Conservation (phyloP, 1,140 invertebrate species). For the Oscheius sp. region DNA sequence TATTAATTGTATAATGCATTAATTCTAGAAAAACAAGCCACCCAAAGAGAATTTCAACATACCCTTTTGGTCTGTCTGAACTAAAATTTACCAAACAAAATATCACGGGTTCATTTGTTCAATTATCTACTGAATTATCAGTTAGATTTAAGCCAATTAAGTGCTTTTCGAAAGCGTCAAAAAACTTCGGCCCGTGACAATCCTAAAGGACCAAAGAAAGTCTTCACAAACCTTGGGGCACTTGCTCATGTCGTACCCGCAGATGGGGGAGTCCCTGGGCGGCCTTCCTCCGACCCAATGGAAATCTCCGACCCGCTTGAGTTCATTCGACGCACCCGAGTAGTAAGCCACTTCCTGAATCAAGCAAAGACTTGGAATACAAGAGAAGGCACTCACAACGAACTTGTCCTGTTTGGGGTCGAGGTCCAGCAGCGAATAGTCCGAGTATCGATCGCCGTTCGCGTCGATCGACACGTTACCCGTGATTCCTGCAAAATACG, state of each 20-base stretch:
- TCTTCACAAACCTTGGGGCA: conserved; percentile 66
- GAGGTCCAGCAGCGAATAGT: conserved; percentile 85
- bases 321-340: conserved; percentile 73
- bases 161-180: no score
- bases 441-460: conserved; percentile 83
- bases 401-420: conserved; percentile 77
- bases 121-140: no score
- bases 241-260: conserved; percentile 85
- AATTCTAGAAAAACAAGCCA: no score
- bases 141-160: not conserved
- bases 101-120: no score
- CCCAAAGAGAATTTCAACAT: no score
- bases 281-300: conserved; percentile 80
- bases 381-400: conserved; percentile 64
- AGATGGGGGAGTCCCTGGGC: conserved; percentile 64
- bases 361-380: no score
- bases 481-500: conserved; percentile 72
- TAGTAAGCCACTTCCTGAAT: conserved; percentile 81
- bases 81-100: no score
- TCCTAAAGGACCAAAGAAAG: not conserved
- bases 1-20: no score
- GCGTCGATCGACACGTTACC: conserved; percentile 84
- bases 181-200: not conserved
- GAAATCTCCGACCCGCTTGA: conserved; percentile 67
- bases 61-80: no score